Percentiles rank a stretch among this genome's conserved stretches.
These are phyloP conservation scores for Chionoecetes opilio DNA, from an alignment of 1,140 invertebrate species.

Conservation along the genomic window DNA sequence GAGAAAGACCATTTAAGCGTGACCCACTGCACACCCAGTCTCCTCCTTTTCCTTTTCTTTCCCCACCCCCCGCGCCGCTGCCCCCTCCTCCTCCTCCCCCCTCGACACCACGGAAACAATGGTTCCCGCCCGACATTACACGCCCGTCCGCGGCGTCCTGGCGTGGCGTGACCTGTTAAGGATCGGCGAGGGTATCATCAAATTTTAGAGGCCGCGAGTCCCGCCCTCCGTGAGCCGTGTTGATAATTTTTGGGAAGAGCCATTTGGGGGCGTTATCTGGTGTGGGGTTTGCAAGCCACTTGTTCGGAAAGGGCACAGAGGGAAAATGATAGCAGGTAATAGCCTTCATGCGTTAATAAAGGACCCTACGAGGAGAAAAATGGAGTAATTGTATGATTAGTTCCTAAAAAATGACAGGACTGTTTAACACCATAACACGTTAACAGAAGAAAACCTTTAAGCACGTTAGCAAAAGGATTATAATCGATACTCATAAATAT, in stretches of 20 bases:
- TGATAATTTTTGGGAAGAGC: constrained; percentile 1
- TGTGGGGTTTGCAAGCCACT: not conserved
- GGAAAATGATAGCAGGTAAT: not conserved
- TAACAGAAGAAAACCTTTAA: too few relatives aligned
- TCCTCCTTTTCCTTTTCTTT: not conserved
- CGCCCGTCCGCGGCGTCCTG: not conserved
- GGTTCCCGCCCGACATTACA: constrained; percentile 45
- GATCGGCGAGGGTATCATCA: constrained; percentile 16
- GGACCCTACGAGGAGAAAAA: not conserved
- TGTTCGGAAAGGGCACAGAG: not conserved
- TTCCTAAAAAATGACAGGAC: too few relatives aligned
- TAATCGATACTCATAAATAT: too few relatives aligned
- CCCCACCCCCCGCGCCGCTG: not conserved
- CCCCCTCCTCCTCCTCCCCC: not conserved
- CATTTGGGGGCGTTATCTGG: not conserved
- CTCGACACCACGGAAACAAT: constrained; percentile 10
- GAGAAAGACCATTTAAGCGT: constrained; percentile 3
- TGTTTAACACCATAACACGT: too few relatives aligned
- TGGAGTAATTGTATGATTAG: not conserved
- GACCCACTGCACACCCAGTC: not conserved
- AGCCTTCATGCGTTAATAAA: not conserved
- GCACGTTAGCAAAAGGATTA: too few relatives aligned
- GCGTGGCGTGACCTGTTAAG: constrained; percentile 38
- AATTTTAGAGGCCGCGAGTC: constrained; percentile 17
- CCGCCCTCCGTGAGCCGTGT: constrained; percentile 22